A percentile compares a stretch with the other conserved stretches of the same genome.
Conservation (phyloP, 1,140 invertebrate genomes). For the Maniola jurtina region DNA sequence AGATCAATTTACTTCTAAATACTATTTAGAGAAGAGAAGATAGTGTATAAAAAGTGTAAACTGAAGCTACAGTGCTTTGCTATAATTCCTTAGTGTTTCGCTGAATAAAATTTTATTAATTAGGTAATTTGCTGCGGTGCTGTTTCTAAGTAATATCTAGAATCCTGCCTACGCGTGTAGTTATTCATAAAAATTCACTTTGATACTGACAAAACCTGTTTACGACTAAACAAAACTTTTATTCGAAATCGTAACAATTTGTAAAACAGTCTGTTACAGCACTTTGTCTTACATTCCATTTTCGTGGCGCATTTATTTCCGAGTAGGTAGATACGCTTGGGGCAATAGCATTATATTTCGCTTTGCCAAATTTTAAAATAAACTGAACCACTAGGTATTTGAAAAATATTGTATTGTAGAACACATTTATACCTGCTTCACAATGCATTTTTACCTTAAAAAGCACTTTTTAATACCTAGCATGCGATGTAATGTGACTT, state of each 20-base stretch:
- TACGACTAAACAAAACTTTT: not conserved
- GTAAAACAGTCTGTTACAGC: constrained; percentile 4
- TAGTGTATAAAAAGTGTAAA: no score
- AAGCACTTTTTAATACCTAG: no score
- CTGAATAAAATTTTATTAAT: no score
- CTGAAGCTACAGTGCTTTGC: no score
- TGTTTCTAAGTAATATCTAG: no score
- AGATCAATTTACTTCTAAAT: no score
- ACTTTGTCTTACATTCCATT: constrained; percentile 5
- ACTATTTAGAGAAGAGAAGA: no score
- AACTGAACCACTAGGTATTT: not conserved
- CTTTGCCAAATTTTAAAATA: constrained; percentile 10
- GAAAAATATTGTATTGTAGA: not conserved
- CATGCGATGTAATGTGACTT: no score
- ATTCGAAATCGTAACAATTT: constrained; percentile 7
- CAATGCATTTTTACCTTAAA: no score
- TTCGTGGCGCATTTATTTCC: constrained; percentile 28
- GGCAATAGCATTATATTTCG: constrained; percentile 36
- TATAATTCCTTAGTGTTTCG: no score
- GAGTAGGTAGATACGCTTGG: constrained; percentile 23
- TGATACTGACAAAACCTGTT: not conserved
- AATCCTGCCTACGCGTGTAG: not conserved
- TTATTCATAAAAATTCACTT: not conserved
- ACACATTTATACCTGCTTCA: no score
- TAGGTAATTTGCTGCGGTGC: no score